Conservation (phyloP, 2,888 invertebrate genomes). For the Chrysolina oricalcia region DNA sequence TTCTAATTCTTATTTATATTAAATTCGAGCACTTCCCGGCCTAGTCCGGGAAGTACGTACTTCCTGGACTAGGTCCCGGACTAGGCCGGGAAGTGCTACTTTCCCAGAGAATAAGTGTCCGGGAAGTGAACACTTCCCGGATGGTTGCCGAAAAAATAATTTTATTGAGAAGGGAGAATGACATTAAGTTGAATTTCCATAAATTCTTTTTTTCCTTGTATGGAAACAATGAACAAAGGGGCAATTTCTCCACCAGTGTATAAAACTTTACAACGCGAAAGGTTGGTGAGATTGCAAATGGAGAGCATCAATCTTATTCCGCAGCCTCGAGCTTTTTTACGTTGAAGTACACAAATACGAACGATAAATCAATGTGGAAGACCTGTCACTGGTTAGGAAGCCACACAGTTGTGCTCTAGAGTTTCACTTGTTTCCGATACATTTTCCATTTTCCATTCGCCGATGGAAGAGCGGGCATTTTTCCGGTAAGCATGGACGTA, state of each 20-base stretch:
- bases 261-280: slow-evolving; percentile 43
- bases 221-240: slow-evolving; percentile 12
- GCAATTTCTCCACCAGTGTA: slow-evolving; percentile 28
- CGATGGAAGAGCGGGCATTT: slow-evolving; percentile 14
- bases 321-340: slow-evolving; percentile 66
- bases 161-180: too few species aligned
- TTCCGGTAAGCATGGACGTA: not conserved
- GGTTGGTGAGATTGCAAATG: slow-evolving; percentile 63
- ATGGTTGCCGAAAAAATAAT: too few species aligned
- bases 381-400: slow-evolving; percentile 68
- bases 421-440: slow-evolving; percentile 51
- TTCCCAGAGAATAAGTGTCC: too few species aligned
- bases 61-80: too few species aligned
- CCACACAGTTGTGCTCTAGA: slow-evolving; percentile 57
- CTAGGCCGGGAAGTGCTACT: too few species aligned
- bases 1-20: too few species aligned
- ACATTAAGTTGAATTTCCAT: not conserved
- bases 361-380: slow-evolving; percentile 71
- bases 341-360: slow-evolving; percentile 70
- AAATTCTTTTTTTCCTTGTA: not conserved
- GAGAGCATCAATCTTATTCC: slow-evolving; percentile 69
- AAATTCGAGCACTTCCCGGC: too few species aligned
- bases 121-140: too few species aligned
- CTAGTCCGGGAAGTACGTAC: too few species aligned
- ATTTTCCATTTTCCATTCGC: slow-evolving; percentile 50